Percentiles rank a stretch among this genome's conserved stretches.
Evolutionary conservation across 2,797 vertebrate species (phyloP).

Genomic region (Hyperoplus lanceolatus): DNA sequence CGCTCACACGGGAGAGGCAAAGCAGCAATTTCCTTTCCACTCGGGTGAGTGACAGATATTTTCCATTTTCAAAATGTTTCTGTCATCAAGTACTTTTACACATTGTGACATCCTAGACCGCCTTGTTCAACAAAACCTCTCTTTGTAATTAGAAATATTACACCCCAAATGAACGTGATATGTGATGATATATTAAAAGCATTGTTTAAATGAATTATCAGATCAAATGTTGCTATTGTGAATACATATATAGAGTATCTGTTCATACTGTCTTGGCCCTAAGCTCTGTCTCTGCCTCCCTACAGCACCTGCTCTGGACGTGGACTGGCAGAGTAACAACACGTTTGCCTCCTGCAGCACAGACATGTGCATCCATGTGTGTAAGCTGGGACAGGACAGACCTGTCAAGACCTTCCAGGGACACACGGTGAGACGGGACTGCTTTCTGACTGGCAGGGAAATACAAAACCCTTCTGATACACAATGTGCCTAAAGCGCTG

Average conservation of each 20-base stretch:
- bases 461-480: conserved; percentile 1
- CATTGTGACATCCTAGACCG: background rate
- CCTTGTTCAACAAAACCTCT: conserved; percentile 25
- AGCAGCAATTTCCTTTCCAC: conserved; percentile 99
- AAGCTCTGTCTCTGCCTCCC: conserved; percentile 33
- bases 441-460: background rate
- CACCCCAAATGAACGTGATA: too few relatives aligned
- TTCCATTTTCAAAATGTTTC: too few relatives aligned
- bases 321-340: conserved; percentile 99
- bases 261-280: background rate
- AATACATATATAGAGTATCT: background rate
- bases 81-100: too few relatives aligned
- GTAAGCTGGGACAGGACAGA: conserved; percentile 97
- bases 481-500: background rate
- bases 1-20: conserved; percentile 98
- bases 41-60: conserved; percentile 88
- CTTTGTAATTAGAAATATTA: background rate
- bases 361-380: conserved; percentile 99
- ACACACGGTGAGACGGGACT: conserved; percentile 91
- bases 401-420: conserved; percentile 99
- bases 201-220: background rate
- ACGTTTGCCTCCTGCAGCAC: conserved; percentile 99
- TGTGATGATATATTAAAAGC: background rate
- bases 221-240: background rate
- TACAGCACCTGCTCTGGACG: conserved; percentile 95